A percentile compares a stretch with the other conserved stretches of the same genome.
Conservation (phyloP, 1,140 invertebrate genomes). For the Drosophila malerkotliana region DNA sequence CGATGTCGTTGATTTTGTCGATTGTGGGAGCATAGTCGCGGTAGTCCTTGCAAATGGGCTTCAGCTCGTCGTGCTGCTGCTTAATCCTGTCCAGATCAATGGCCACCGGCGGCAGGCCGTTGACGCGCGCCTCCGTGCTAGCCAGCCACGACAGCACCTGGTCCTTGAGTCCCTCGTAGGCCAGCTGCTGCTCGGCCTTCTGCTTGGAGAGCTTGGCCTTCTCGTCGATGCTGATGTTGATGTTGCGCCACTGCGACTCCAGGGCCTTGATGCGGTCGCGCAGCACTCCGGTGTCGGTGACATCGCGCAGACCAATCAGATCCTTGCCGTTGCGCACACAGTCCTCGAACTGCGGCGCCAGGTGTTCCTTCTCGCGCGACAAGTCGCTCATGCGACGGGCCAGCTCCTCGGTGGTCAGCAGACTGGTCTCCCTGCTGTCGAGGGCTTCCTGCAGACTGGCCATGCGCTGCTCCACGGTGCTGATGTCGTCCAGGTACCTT, state of each 20-base stretch:
- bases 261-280: slow-evolving; percentile 94
- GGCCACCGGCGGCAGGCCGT: slow-evolving; percentile 91
- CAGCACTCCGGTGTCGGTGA: slow-evolving; percentile 93
- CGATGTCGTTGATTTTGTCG: slow-evolving; percentile 96
- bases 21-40: slow-evolving; percentile 93
- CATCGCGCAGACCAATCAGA: slow-evolving; percentile 94
- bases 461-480: slow-evolving; percentile 89
- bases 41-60: slow-evolving; percentile 95
- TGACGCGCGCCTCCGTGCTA: slow-evolving; percentile 90
- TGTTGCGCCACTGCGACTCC: slow-evolving; percentile 94
- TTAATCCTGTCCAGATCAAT: slow-evolving; percentile 94
- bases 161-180: slow-evolving; percentile 93
- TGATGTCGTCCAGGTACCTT: slow-evolving; percentile 89
- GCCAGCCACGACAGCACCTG: slow-evolving; percentile 94
- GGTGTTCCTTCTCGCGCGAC: slow-evolving; percentile 84
- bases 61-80: slow-evolving; percentile 93
- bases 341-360: slow-evolving; percentile 88
- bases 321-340: slow-evolving; percentile 92
- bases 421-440: slow-evolving; percentile 89
- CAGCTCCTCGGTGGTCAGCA: slow-evolving; percentile 88
- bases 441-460: slow-evolving; percentile 89
- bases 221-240: slow-evolving; percentile 91
- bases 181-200: slow-evolving; percentile 91
- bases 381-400: slow-evolving; percentile 87
- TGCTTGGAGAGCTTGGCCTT: slow-evolving; percentile 92